A percentile compares a stretch with the other conserved stretches of the same genome.
Conservation (phyloP, 2,797 vertebrate species). For the Oreonectes daqikongensis region DNA sequence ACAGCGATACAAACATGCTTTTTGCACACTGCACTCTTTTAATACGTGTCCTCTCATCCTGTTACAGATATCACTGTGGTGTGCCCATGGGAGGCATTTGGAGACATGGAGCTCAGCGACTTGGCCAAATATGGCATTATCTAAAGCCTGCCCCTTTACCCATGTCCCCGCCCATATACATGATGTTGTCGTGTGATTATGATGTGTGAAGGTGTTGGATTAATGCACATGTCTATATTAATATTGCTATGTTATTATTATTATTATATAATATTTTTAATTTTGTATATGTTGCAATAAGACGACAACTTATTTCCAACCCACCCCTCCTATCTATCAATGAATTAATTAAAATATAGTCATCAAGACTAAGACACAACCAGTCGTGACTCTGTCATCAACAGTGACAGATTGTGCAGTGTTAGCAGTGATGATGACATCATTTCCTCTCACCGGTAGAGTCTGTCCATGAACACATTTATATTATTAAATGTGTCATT, state of each 20-base stretch:
- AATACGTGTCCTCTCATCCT: constrained; percentile 47
- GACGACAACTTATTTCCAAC: constrained; percentile 60
- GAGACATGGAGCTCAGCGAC: constrained; percentile 85
- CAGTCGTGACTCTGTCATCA: not conserved
- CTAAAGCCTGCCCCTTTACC: constrained; percentile 62
- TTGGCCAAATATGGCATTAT: constrained; percentile 85
- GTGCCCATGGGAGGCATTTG: constrained; percentile 86
- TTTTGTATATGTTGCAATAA: constrained; percentile 64
- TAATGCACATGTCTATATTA: constrained; percentile 64
- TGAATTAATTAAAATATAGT: not conserved
- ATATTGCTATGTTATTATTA: constrained; percentile 60
- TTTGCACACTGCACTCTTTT: not conserved
- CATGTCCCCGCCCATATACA: constrained; percentile 14
- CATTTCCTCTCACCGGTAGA: constrained; percentile 7
- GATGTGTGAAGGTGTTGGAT: constrained; percentile 37
- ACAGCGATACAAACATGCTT: not conserved
- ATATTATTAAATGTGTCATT: constrained; percentile 37
- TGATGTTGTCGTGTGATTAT: constrained; percentile 53
- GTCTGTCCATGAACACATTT: constrained; percentile 15
- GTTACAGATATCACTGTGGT: constrained; percentile 81
- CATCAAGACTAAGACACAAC: not conserved
- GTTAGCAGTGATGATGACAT: not conserved
- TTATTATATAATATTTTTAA: constrained; percentile 70
- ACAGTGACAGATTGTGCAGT: not conserved
- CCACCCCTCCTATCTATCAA: not conserved